Evolutionary conservation across 2,797 vertebrate genomes (phyloP).

Genomic region (Rhinophrynus dorsalis): DNA sequence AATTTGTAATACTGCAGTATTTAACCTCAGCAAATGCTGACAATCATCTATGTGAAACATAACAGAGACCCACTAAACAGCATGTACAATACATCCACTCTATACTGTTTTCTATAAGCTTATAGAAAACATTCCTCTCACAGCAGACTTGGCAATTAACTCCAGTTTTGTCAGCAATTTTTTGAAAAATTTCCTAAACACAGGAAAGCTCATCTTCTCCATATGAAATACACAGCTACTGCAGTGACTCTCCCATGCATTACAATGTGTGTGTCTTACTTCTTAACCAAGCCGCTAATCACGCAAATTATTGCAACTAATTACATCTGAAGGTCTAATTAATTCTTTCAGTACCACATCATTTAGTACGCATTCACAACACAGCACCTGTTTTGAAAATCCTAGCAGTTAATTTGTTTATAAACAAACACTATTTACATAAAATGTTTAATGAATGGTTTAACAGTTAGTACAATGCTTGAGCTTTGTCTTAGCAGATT

Average conservation of each 20-base stretch:
- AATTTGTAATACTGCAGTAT: no score
- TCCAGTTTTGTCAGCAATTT: constrained; percentile 82
- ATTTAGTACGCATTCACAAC: constrained; percentile 95
- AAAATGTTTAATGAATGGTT: constrained; percentile 91
- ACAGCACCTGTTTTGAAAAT: constrained; percentile 96
- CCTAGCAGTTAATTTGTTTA: constrained; percentile 94
- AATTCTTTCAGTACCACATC: constrained; percentile 99
- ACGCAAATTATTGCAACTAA: constrained; percentile 99
- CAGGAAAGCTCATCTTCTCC: constrained; percentile 68
- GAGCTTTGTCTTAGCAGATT: constrained; percentile 72
- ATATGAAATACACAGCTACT: constrained; percentile 70
- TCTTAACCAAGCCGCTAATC: constrained; percentile 98
- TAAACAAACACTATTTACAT: constrained; percentile 94
- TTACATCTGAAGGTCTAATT: constrained; percentile 98
- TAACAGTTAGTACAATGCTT: constrained; percentile 75
- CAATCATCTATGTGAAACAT: constrained; percentile 60
- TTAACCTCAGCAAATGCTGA: constrained; percentile 64
- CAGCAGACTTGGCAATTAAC: constrained; percentile 82
- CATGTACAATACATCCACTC: constrained; percentile 43
- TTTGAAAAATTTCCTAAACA: constrained; percentile 80
- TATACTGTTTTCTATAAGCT: constrained; percentile 60
- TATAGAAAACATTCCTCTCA: constrained; percentile 55
- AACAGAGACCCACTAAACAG: constrained; percentile 59
- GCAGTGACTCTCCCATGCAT: constrained; percentile 73
- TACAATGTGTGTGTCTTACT: constrained; percentile 89